Evolutionary conservation across 2,888 invertebrate genomes (phyloP).

Genomic region (Callyntrura sp.): DNA sequence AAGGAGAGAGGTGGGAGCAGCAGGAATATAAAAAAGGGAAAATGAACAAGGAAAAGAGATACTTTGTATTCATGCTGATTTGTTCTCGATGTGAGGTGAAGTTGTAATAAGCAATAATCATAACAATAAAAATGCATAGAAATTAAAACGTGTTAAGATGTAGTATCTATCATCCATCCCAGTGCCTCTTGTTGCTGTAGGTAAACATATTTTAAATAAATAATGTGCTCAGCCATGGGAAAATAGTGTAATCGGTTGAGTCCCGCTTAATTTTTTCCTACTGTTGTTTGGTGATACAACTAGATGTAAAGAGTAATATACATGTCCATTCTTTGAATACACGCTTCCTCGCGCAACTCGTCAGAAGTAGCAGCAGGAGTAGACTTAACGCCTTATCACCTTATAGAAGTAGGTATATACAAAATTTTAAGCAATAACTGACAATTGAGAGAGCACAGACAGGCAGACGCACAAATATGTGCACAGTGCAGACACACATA

Average conservation of each 20-base stretch:
- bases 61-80: constrained; percentile 75
- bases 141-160: constrained; percentile 70
- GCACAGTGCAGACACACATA: neutral
- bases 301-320: neutral
- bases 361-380: neutral
- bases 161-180: constrained; percentile 24
- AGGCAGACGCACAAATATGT: neutral
- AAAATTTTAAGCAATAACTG: neutral
- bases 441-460: constrained; percentile 9
- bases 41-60: constrained; percentile 39
- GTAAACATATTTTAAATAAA: constrained; percentile 49
- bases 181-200: constrained; percentile 24
- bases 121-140: constrained; percentile 69
- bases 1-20: neutral
- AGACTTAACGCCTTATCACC: neutral
- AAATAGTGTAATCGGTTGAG: constrained; percentile 70
- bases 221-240: constrained; percentile 77
- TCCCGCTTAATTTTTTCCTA: neutral
- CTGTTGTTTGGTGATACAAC: neutral
- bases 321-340: neutral
- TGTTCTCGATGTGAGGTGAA: constrained; percentile 76
- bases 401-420: neutral
- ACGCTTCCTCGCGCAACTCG: constrained; percentile 3
- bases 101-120: constrained; percentile 76
- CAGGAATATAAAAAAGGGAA: constrained; percentile 26